Evolutionary conservation across 2,888 invertebrate species (phyloP).

Genomic region (Eucera pruinosa): DNA sequence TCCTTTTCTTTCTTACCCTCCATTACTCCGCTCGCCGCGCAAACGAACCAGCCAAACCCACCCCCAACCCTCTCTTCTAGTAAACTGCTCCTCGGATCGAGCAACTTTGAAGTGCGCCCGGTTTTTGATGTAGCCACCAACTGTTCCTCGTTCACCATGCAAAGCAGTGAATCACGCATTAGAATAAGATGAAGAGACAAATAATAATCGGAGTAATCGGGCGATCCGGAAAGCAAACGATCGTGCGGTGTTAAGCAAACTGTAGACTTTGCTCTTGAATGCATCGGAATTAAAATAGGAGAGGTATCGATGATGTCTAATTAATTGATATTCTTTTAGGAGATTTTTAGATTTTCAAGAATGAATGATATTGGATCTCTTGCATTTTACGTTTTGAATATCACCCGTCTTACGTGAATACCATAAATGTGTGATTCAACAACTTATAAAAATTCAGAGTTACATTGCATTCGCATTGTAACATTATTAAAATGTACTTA

Average conservation of each 20-base stretch:
- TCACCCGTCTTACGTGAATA: too few species aligned
- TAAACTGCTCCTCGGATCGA: constrained; percentile 59
- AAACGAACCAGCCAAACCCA: constrained; percentile 64
- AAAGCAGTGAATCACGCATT: constrained; percentile 82
- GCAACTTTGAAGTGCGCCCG: constrained; percentile 82
- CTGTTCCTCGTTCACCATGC: constrained; percentile 80
- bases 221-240: constrained; percentile 25
- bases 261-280: background rate
- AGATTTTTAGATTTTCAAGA: background rate
- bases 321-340: background rate
- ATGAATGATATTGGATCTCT: too few species aligned
- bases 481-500: too few species aligned
- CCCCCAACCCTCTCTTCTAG: constrained; percentile 32
- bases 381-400: too few species aligned
- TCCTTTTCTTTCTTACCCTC: constrained; percentile 68
- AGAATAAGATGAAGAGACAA: constrained; percentile 65
- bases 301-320: background rate
- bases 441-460: too few species aligned
- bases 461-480: too few species aligned
- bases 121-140: constrained; percentile 84
- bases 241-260: background rate
- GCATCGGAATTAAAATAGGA: background rate
- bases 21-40: constrained; percentile 58
- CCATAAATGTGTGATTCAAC: too few species aligned
- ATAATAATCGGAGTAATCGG: constrained; percentile 66